Percentiles rank a stretch among this genome's conserved stretches.
These are phyloP conservation scores for Zingel zingel DNA, from an alignment of 2,113 vertebrate genomes.

Conservation along the genomic window DNA sequence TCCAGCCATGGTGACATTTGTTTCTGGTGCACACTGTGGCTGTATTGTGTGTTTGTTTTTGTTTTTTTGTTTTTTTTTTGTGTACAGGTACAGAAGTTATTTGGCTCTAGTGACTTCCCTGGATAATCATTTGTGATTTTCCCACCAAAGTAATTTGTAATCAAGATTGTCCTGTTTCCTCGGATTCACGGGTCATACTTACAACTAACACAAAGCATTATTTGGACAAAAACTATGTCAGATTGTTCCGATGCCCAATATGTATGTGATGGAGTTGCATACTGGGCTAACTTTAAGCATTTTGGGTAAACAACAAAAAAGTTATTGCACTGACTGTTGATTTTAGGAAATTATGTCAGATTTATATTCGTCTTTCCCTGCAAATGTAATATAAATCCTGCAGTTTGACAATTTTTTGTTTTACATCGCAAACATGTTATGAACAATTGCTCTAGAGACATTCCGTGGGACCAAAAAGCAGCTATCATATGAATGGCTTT, in stretches of 20 bases:
- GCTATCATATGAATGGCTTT: slow-evolving; percentile 44
- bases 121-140: slow-evolving; percentile 12
- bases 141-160: slow-evolving; percentile 13
- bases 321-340: slow-evolving; percentile 40
- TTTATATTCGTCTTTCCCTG: neutral
- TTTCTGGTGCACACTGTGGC: slow-evolving; percentile 36
- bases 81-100: slow-evolving; percentile 46
- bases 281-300: slow-evolving; percentile 9
- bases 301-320: neutral
- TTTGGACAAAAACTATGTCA: slow-evolving; percentile 17
- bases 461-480: slow-evolving; percentile 67
- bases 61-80: neutral
- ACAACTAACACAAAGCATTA: slow-evolving; percentile 37
- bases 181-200: neutral
- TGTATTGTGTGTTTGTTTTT: slow-evolving; percentile 17
- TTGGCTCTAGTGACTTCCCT: slow-evolving; percentile 16
- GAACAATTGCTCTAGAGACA: slow-evolving; percentile 32
- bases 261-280: slow-evolving; percentile 30
- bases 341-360: neutral
- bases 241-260: slow-evolving; percentile 13
- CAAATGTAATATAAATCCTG: neutral
- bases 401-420: slow-evolving; percentile 22
- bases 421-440: neutral
- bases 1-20: slow-evolving; percentile 35
- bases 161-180: neutral